Evolutionary conservation across 2,888 invertebrate genomes (phyloP), one percentile per base, ranked within the genome.

Genomic region (Flexamia atlantica): DNA sequence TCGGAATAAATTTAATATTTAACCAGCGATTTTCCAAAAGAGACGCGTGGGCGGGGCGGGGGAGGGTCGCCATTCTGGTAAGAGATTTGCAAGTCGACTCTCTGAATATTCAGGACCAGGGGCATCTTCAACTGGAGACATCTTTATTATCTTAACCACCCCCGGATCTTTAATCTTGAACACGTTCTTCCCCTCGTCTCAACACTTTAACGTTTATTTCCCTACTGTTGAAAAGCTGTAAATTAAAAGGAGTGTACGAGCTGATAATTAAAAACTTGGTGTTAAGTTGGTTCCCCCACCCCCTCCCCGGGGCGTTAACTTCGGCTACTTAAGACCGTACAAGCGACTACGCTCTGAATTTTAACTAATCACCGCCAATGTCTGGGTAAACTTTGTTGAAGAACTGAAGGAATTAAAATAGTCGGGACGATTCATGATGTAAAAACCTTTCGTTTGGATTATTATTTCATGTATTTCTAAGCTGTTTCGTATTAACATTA

Each of bases 121-220:
- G 57, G 79, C 79, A 60, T 32, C 83, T 70, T 68, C 70, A 70
- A 28, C 82, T 70, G n/a, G 70, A 83, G 83, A 83, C 83, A 83
- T 83, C 83, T 83, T 83, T 83, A 83, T 83, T 83, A 83, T 83
- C 83, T 60, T 80, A 80, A 83, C 83, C 83, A 68, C 79, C 70
- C 83, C 83, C 83, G 50, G 83, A 83, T 83, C 83, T 83, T 83
- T 83, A 83, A 83, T 83, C 83, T 83, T 83, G 80, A 83, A 83
- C 83, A 83, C 83, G 79, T 83, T 68, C 80, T 36, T 36, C 32
- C 83, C 83, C 83, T 83, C 50, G 32, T 46, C 50, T 83, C 80
- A 80, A 83, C 83, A 83, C 79, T 83, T 80, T 80, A 80, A 68
- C 83, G 68, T 83, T 83, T 80, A 79, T 83, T 83, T 83, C 60